Evolutionary conservation across 2,888 invertebrate genomes (phyloP).

Genomic region (Hoplodrina ambigua): DNA sequence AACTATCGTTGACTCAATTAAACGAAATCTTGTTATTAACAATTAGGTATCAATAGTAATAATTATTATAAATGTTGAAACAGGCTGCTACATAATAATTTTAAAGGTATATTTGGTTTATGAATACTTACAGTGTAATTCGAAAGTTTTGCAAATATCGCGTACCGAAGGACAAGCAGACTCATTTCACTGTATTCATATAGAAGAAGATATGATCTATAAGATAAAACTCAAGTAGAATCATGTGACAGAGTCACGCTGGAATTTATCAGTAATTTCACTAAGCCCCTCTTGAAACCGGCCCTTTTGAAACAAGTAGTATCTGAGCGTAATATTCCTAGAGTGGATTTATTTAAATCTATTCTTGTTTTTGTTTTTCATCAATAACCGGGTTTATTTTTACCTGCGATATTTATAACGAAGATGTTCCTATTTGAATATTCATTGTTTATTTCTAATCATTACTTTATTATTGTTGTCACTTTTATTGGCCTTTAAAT

Average conservation of each 20-base stretch:
- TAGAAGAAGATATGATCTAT: conserved; percentile 15
- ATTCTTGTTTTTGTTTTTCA: conserved; percentile 29
- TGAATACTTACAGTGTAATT: not conserved
- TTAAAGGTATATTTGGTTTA: not conserved
- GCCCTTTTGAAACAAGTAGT: conserved; percentile 48
- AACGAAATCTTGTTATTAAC: no score
- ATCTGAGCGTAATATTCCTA: conserved; percentile 30
- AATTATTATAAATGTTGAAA: no score
- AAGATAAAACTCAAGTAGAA: conserved; percentile 50
- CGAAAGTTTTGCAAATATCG: conserved; percentile 6
- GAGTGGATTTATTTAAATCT: conserved; percentile 45
- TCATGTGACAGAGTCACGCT: conserved; percentile 58
- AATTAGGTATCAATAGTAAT: no score
- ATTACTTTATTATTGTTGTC: not conserved
- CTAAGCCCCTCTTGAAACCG: conserved; percentile 46
- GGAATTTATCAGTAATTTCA: conserved; percentile 53
- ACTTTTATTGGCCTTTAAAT: not conserved
- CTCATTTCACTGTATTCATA: conserved; percentile 4
- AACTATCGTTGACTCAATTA: no score
- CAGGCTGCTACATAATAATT: no score
- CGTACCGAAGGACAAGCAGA: conserved; percentile 5
- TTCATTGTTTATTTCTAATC: conserved; percentile 1
- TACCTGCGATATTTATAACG: conserved; percentile 8
- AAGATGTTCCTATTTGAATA: not conserved
- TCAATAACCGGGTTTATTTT: conserved; percentile 23